phyloP scores from a whole-genome alignment of 2,113 vertebrate genomes.

The Embiotoca jacksoni region DNA sequence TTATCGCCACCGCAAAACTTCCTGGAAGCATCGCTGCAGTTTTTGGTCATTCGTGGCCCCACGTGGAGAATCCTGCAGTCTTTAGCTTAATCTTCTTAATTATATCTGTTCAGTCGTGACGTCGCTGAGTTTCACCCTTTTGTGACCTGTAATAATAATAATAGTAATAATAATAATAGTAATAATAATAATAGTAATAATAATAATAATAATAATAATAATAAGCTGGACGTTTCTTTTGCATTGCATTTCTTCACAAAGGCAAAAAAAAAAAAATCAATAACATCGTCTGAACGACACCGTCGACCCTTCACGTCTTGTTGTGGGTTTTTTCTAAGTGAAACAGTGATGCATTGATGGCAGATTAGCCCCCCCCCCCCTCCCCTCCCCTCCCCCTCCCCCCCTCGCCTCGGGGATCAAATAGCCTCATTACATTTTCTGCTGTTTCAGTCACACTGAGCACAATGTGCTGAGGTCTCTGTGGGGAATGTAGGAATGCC shows the following conservation, averaged over 20 bases:
- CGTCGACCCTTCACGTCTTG: background rate
- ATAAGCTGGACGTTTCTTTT: no score
- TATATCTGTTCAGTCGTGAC: background rate
- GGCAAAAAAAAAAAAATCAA: no score
- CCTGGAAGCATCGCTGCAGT: no score
- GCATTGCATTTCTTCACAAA: no score
- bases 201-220: no score
- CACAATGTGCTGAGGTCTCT: slow-evolving; percentile 34
- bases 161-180: no score
- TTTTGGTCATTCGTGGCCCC: background rate
- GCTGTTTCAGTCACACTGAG: slow-evolving; percentile 33
- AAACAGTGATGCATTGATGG: slow-evolving; percentile 7
- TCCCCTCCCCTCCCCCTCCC: slow-evolving; percentile 13
- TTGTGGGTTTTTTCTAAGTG: background rate
- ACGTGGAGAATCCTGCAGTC: no score
- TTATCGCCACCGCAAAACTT: no score
- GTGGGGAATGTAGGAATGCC: slow-evolving; percentile 60
- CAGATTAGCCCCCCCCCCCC: slow-evolving; percentile 36
- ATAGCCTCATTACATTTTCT: slow-evolving; percentile 41
- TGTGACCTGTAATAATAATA: no score
- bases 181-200: no score
- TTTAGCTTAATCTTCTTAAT: background rate
- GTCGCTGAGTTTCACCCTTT: background rate
- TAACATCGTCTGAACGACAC: no score
- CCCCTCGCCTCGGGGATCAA: slow-evolving; percentile 12